Evolutionary conservation across 2,113 vertebrate species (phyloP), one percentile per base, ranked within the genome.

Genomic region (Onychostoma macrolepis): DNA sequence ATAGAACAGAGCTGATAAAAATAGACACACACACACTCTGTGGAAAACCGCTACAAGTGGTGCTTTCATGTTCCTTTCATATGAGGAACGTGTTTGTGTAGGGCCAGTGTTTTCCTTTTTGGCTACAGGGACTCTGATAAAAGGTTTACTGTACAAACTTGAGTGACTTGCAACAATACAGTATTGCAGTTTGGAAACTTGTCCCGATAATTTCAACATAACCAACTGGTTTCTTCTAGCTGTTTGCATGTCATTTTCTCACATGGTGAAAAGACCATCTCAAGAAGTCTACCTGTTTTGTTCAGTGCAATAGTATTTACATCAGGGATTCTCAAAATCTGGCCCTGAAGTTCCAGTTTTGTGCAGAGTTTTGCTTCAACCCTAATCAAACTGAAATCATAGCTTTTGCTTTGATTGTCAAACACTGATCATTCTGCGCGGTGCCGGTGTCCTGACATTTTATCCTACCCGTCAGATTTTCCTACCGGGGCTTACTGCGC

Each of bases 1-100:
- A 81, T 65, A 45, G 80, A 45, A 65, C 36, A 71, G 83, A 80
- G 19, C 48, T 88, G 79, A 45, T 88, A 81, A 80, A 89, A 88
- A 90, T 77, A 89, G 77, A 65, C 9, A 67, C 7, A 17, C 72
- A 71, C 80, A n/a, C 61, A 48, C 61, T 38, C 19, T 61, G 7
- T 63, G 80, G 80, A 82, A 67, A 82, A 69, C 38, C 10, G 11
- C 58, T 65, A 78, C 48, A 82, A 61, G 79, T 80, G 56, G 33
- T 63, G 33, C 53, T 61, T 80, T 26, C 9, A 36, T 38, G n/a
- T 63, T 67, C n/a, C 80, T 48, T 69, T 82, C 5, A 82, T 21
- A 17, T 26, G 21, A 80, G 72, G 7, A 80, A 43, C 12, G 7
- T 80, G 61, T 82, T 67, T 45, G 80, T 65, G 80, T 82, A 63